Evolutionary conservation across 2,888 invertebrate genomes (phyloP).

Genomic region (Gnatocerus cornutus): DNA sequence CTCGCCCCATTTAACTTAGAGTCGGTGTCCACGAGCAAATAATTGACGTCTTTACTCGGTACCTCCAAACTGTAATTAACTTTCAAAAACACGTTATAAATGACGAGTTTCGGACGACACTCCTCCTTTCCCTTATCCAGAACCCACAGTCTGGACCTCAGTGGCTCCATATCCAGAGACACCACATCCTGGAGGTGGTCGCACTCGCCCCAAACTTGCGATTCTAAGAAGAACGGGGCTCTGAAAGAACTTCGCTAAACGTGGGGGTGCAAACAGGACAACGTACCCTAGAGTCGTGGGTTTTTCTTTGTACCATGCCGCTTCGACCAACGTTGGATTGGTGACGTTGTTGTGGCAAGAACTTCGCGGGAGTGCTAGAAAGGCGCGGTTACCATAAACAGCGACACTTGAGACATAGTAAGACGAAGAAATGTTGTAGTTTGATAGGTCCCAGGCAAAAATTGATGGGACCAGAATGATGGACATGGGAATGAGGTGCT

Average conservation of each 20-base stretch:
- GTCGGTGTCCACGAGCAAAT: conserved; percentile 63
- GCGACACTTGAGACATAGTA: conserved; percentile 67
- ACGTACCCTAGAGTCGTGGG: conserved; percentile 19
- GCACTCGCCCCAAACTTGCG: conserved; percentile 62
- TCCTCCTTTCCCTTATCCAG: conserved; percentile 68
- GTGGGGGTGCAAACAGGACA: not conserved
- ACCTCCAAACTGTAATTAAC: conserved; percentile 48
- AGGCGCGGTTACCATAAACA: conserved; percentile 69
- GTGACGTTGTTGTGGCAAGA: conserved; percentile 61
- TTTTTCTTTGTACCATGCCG: conserved; percentile 48
- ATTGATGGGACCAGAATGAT: not conserved
- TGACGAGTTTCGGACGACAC: conserved; percentile 69
- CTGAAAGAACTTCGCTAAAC: not conserved
- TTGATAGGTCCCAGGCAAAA: conserved; percentile 16
- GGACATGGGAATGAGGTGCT: too few relatives aligned
- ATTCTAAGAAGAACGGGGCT: conserved; percentile 36
- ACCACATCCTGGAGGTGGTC: conserved; percentile 67
- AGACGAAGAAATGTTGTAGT: conserved; percentile 57
- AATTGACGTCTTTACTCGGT: conserved; percentile 60
- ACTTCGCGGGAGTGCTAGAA: conserved; percentile 68
- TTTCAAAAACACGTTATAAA: conserved; percentile 68
- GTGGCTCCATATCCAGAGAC: conserved; percentile 67
- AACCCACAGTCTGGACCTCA: conserved; percentile 70
- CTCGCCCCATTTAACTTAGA: conserved; percentile 57
- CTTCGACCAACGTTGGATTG: conserved; percentile 68